phyloP scores from a whole-genome alignment of 2,113 vertebrate species.

The Coracopsis vasa region DNA sequence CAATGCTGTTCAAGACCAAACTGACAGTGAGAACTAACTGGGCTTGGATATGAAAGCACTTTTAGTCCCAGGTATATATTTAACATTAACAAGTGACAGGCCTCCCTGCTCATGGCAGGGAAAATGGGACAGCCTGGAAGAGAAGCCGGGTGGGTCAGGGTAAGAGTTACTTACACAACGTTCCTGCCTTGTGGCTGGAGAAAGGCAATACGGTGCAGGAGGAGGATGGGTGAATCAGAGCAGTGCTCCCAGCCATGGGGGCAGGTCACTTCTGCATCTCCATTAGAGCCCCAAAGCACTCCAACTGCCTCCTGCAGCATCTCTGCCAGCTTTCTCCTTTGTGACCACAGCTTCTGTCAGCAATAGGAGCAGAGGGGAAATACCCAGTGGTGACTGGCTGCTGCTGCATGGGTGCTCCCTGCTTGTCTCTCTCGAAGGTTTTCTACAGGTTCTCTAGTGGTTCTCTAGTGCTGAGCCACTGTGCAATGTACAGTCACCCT shows the following conservation, averaged over 20 bases:
- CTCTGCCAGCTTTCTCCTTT: too few species aligned
- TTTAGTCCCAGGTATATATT: neutral
- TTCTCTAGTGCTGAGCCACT: neutral
- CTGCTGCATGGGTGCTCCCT: rapidly evolving
- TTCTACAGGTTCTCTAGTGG: neutral
- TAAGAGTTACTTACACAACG: rapidly evolving
- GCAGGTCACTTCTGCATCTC: rapidly evolving
- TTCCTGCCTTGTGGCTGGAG: too few species aligned
- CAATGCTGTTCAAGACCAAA: neutral
- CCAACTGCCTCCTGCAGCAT: rapidly evolving
- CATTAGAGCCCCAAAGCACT: rapidly evolving
- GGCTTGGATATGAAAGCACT: rapidly evolving
- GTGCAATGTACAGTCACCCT: neutral
- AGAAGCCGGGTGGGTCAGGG: neutral
- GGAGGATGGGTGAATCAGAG: rapidly evolving
- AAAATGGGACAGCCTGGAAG: too few species aligned
- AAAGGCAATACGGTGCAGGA: rapidly evolving
- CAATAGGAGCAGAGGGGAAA: neutral
- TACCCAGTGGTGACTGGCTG: rapidly evolving
- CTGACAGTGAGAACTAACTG: neutral
- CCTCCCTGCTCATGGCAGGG: rapidly evolving
- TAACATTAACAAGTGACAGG: neutral
- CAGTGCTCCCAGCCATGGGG: rapidly evolving
- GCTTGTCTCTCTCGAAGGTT: neutral
- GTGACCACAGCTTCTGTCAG: neutral